Base-by-base conservation (phyloP, 1,140 invertebrate species). In the Rhopalosiphum maidis region DNA sequence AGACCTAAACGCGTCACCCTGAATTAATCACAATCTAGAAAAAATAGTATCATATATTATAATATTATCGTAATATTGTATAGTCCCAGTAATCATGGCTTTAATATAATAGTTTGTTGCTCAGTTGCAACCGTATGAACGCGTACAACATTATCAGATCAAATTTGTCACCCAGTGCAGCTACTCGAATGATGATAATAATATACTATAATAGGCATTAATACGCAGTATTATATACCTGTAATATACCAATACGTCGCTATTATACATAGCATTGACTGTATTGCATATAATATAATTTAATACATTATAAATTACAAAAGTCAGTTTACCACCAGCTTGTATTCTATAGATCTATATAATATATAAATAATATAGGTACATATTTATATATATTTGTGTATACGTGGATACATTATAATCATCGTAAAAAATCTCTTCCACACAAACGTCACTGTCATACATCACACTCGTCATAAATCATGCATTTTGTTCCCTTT, bases 71-170 rank as follows among this genome's bases (percentile, higher is more conserved):
- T 21, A 51, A 51, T 51, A 51, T 77, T 18, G 60, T 77, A 77
- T 77, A 77, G 30, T 51, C 48, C 15, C 48, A 51, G 15, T 18
- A 18, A 51, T 51, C 48, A 51, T 51, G 48, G 48, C 41, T 41
- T 25, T 25, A 82, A 35, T 35, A 85, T 41, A 41, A 41, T 41
- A 41, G 22, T 1, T 41, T 41, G 83, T 22, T 35, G 35, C n/a
- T 41, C 35, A 41, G 21, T 83, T 5, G 21, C 37, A 83, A n/a
- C 15, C n/a, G 6, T 35, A 85, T 15, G 15, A 43, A 30, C 30
- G 23, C 83, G 37, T 48, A 37, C 87, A 35, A 54, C 51, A 54
- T 88, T 88, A 88, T 88, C 87, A 51, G 87, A 88, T 88, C 21
- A 37, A 88, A 88, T 88, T 51, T 88, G 87, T 88, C 87, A 54